Percentiles rank a stretch among this genome's conserved stretches.
These are phyloP conservation scores for Cossypha heuglini DNA, from an alignment of 2,797 vertebrate genomes.

Conservation along the genomic window DNA sequence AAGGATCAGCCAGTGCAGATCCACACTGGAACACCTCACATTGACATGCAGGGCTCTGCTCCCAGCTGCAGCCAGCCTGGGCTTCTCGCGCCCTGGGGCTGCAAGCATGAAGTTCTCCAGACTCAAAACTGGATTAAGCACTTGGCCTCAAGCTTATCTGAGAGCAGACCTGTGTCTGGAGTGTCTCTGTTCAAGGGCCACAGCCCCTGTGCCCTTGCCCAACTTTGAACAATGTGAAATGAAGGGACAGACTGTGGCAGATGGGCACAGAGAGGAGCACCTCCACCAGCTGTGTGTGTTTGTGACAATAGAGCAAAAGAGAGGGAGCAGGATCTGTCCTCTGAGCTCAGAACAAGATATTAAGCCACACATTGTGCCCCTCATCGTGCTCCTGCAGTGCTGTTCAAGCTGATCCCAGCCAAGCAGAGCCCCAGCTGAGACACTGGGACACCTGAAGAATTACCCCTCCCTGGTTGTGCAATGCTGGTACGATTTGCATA, in stretches of 20 bases:
- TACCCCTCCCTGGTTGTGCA: conserved; percentile 26
- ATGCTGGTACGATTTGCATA: neutral
- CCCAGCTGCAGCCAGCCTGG: neutral
- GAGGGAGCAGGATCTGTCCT: neutral
- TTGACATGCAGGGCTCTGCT: accelerated
- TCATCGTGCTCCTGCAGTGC: neutral
- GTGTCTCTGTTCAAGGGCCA: neutral
- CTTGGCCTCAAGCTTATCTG: neutral
- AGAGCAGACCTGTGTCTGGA: neutral
- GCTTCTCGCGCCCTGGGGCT: neutral
- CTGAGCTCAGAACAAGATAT: neutral
- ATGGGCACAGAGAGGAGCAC: neutral
- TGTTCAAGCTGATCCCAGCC: neutral
- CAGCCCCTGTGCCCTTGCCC: neutral
- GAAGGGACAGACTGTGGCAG: neutral
- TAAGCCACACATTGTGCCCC: accelerated
- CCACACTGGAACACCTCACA: neutral
- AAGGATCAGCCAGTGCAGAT: neutral
- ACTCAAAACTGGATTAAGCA: neutral
- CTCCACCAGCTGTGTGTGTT: neutral
- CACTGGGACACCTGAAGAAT: neutral
- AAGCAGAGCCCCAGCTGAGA: neutral
- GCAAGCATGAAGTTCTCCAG: neutral
- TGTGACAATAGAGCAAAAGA: neutral
- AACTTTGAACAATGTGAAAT: accelerated